These are phyloP conservation scores for Umimayanthus kanabou DNA, from an alignment of 92 coral and sea anemone genomes.

Conservation along the genomic window DNA sequence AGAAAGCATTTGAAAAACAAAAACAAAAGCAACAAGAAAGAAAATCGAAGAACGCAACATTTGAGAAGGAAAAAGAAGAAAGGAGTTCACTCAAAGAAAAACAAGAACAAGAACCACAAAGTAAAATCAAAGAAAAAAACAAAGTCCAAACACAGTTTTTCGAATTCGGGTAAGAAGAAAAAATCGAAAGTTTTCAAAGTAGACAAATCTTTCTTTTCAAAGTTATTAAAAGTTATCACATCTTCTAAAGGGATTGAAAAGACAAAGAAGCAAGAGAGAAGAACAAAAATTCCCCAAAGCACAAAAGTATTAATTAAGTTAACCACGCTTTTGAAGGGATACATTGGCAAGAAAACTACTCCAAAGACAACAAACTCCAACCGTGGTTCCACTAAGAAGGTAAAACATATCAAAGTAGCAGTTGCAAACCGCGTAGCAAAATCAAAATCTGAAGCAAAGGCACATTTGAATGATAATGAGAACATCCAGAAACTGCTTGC, in stretches of 20 bases:
- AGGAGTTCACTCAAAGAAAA: conserved; percentile 32
- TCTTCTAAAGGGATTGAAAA: conserved; percentile 54
- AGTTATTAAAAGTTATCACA: conserved; percentile 62
- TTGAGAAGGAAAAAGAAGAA: conserved; percentile 12
- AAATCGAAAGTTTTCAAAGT: background rate
- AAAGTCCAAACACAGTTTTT: conserved; percentile 19
- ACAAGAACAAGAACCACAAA: conserved; percentile 25
- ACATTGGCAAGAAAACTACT: background rate
- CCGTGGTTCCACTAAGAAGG: conserved; percentile 11
- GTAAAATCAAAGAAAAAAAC: conserved; percentile 10
- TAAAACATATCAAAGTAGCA: conserved; percentile 18
- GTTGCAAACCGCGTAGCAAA: background rate
- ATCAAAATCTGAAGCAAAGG: background rate
- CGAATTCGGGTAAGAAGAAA: too few relatives aligned
- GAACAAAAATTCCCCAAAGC: conserved; percentile 14
- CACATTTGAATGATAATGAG: conserved; percentile 22
- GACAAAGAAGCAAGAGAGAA: conserved; percentile 31
- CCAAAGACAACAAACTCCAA: background rate
- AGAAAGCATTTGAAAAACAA: conserved; percentile 35
- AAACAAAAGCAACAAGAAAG: conserved; percentile 16
- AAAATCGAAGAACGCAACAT: background rate
- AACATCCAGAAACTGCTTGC: conserved; percentile 59
- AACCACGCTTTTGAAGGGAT: background rate
- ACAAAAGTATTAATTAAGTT: background rate
- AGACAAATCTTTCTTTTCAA: conserved; percentile 62